Conservation (phyloP, 2,888 invertebrate species). For the Eristalis pertinax region DNA sequence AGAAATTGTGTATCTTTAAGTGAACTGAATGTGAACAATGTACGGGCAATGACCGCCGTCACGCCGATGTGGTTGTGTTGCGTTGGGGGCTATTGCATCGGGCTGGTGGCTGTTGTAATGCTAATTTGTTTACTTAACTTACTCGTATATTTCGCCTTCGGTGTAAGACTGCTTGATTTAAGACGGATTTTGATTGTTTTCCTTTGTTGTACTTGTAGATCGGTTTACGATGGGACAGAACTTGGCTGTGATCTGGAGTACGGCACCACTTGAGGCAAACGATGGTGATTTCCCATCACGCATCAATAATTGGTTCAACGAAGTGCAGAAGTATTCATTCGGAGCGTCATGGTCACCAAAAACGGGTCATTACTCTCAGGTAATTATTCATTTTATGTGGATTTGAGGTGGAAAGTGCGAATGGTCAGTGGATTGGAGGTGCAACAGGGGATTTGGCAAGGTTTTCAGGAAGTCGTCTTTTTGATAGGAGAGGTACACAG, state of each 20-base stretch:
- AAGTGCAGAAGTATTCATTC: conserved; percentile 86
- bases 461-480: too few species aligned
- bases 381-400: conserved; percentile 78
- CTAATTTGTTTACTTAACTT: conserved; percentile 14
- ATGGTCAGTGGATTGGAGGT: neutral
- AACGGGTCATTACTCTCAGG: conserved; percentile 93
- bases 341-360: conserved; percentile 86
- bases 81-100: too few species aligned
- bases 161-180: neutral
- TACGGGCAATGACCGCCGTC: conserved; percentile 24
- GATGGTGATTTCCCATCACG: conserved; percentile 88
- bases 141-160: neutral
- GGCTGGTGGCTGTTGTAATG: conserved; percentile 5
- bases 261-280: conserved; percentile 83
- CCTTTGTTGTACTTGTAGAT: conserved; percentile 77
- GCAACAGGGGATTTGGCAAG: too few species aligned
- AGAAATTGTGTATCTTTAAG: neutral
- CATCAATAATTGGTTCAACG: conserved; percentile 91
- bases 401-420: neutral
- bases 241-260: conserved; percentile 91
- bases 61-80: too few species aligned
- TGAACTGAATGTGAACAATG: neutral
- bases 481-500: too few species aligned
- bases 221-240: conserved; percentile 94
- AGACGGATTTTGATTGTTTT: neutral